Base-by-base conservation (phyloP, 2,888 invertebrate genomes). In the Heliconius erato region DNA sequence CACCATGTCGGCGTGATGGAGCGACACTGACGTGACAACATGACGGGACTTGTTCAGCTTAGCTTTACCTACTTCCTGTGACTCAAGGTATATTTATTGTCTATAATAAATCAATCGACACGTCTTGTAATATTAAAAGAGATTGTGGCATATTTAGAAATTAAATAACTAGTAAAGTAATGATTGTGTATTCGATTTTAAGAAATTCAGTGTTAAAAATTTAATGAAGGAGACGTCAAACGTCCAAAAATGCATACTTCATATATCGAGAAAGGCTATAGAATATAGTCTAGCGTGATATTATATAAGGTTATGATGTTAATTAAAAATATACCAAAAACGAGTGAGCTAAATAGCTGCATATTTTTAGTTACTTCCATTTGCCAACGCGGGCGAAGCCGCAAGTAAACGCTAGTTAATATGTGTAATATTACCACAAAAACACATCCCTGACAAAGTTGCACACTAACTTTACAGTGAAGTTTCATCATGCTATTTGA, bases 401-500 rank as follows among this genome's bases (percentile, higher is more conserved):
- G 2, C 54, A 54, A 9, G 54, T 19, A 54, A 54, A 54, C 54
- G 54, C 54, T 54, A 54, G 54, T 54, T 54, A 7, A 54, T 54
- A 54, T 9, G 7, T 9, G 7, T 54, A 19, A 54, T 59, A 9
- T 23, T 14, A 72, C 23, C 12, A 40, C 35, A 26, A 26, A 59
- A 63, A 76, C 11, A 28, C 35, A 35, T 26, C 16, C 76, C n/a
- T 49, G 28, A 78, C 78, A 78, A 67, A 78, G 78, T 63, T 54
- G 80, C 74, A 35, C 40, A 59, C 65, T 59, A 78, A 79, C 76
- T 84, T 80, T 79, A 79, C 84, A 77, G 82, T 80, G 72, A 82
- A 84, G 81, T 82, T 84, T 85, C 81, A 79, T 71, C 78, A 80
- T 35, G 80, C 90, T 95, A 94, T 94, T 94, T 94, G 89, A 86